Evolutionary conservation across 1,140 invertebrate genomes (phyloP).

Genomic region (Bathynomus jamesi): DNA sequence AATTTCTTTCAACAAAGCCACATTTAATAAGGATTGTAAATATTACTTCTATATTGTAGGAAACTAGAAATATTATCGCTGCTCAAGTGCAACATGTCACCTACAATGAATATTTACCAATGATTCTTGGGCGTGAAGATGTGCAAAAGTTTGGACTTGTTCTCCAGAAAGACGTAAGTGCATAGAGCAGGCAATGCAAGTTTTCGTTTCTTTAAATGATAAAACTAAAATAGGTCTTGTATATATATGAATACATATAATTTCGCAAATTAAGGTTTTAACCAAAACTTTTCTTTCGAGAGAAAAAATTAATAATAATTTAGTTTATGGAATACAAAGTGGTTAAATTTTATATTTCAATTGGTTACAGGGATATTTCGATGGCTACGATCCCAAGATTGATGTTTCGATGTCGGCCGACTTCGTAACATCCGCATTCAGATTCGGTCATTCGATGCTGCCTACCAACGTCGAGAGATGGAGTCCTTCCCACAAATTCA

Average conservation of each 20-base stretch:
- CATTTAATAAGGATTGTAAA: background rate
- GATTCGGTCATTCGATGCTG: conserved; percentile 50
- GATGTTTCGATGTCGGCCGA: conserved; percentile 44
- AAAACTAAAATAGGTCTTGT: background rate
- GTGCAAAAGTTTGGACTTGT: conserved; percentile 85
- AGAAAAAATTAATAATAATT: background rate
- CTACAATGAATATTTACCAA: conserved; percentile 89
- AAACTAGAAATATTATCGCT: conserved; percentile 76
- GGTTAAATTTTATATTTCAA: background rate
- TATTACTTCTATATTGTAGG: conserved; percentile 46
- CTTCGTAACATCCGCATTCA: conserved; percentile 48
- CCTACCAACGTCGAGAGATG: conserved; percentile 51
- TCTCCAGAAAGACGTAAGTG: conserved; percentile 54
- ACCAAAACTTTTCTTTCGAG: background rate
- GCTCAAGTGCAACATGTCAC: conserved; percentile 89
- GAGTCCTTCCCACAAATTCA: conserved; percentile 85
- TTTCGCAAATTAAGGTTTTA: background rate
- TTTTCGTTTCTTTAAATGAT: background rate
- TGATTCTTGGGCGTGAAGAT: conserved; percentile 82
- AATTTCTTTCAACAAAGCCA: background rate
- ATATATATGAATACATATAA: no score
- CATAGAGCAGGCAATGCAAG: background rate
- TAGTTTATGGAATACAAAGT: background rate
- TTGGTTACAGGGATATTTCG: conserved; percentile 53
- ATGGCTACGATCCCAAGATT: conserved; percentile 65